Percentiles rank a stretch among this genome's conserved stretches.
Evolutionary conservation across 2,113 vertebrate species (phyloP).

Genomic region (Perca fluviatilis): DNA sequence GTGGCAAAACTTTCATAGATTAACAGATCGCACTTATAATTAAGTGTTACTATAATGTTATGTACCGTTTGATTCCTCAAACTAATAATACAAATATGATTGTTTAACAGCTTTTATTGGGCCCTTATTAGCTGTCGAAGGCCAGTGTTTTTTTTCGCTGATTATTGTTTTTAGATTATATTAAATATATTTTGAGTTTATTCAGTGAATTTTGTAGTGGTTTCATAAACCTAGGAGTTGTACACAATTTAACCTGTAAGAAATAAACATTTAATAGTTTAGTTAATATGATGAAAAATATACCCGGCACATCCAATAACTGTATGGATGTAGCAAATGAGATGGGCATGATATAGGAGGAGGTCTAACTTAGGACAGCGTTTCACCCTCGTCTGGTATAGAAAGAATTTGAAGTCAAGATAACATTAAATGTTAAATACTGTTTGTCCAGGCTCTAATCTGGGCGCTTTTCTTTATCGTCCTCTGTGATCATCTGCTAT

Average conservation of each 20-base stretch:
- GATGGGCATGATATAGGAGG: not conserved
- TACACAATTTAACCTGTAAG: not conserved
- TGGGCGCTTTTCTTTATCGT: constrained; percentile 33
- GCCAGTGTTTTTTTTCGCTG: not conserved
- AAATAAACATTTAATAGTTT: not conserved
- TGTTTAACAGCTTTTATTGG: not conserved
- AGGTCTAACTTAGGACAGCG: not conserved
- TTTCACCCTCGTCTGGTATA: not conserved
- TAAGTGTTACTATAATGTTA: not conserved
- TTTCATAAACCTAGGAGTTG: not conserved
- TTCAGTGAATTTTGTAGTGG: not conserved
- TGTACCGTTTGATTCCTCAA: not conserved
- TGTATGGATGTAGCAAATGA: not conserved
- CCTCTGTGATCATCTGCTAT: constrained; percentile 1
- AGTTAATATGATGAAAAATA: not conserved
- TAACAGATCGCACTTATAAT: not conserved
- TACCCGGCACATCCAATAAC: not conserved
- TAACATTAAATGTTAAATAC: constrained; percentile 13
- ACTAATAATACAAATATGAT: not conserved
- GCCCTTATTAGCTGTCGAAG: not conserved
- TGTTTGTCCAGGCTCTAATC: constrained; percentile 26
- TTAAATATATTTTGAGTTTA: not conserved
- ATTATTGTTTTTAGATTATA: not conserved
- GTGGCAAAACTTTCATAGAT: not conserved
- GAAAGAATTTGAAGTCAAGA: not conserved